phyloP scores from a whole-genome alignment of 2,888 invertebrate genomes.

The Bibio marci region DNA sequence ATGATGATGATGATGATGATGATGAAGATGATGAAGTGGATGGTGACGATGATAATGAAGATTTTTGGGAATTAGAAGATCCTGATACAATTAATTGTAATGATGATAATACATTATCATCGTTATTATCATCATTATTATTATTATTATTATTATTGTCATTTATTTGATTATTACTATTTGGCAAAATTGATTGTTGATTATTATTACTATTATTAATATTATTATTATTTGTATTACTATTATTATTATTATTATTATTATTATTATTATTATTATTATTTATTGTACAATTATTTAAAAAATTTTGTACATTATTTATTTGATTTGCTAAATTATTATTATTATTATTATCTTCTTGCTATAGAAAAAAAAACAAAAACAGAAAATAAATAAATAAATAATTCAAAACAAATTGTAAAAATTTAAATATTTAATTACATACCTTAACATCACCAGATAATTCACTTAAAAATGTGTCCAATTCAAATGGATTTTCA shows the following conservation, averaged over 20 bases:
- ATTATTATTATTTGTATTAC: constrained; percentile 11
- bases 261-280: too few species aligned
- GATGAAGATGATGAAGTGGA: constrained; percentile 12
- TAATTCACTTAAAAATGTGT: constrained; percentile 63
- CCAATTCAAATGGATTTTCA: constrained; percentile 74
- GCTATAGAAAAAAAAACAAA: constrained; percentile 17
- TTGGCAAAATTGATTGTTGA: constrained; percentile 1
- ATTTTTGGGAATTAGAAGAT: constrained; percentile 12
- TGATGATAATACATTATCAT: neutral
- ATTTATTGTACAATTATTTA: neutral
- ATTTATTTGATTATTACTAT: neutral
- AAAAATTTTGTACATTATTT: constrained; percentile 26
- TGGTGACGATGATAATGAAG: constrained; percentile 7
- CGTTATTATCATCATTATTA: neutral
- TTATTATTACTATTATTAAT: constrained; percentile 5
- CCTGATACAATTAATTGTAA: constrained; percentile 9
- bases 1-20: constrained; percentile 7
- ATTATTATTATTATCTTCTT: constrained; percentile 25
- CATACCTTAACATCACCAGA: constrained; percentile 57
- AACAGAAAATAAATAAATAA: too few species aligned
- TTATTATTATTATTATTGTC: neutral
- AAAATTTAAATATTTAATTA: constrained; percentile 10
- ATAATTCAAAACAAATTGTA: too few species aligned
- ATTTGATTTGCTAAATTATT: constrained; percentile 19
- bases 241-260: neutral